phyloP scores from a whole-genome alignment of 2,113 vertebrate genomes.

The Poecile atricapillus region DNA sequence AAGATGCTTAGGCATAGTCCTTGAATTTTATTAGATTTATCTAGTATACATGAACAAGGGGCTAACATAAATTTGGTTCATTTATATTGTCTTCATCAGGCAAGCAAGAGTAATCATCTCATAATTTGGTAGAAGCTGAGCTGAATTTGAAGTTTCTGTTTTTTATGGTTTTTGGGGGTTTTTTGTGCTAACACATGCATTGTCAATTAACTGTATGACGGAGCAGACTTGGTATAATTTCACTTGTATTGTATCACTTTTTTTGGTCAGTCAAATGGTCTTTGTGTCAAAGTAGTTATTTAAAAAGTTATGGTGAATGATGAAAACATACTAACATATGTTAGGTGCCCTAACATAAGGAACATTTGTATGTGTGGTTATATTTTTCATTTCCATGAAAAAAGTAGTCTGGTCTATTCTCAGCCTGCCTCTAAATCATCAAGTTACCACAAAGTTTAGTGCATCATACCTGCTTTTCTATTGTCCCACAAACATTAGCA shows the following conservation, averaged over 20 bases:
- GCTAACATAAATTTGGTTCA: background rate
- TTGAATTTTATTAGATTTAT: background rate
- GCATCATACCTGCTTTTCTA: accelerated
- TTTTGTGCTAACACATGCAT: background rate
- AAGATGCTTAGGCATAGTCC: background rate
- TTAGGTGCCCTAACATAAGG: background rate
- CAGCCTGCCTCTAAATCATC: background rate
- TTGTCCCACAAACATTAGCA: background rate
- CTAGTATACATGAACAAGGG: background rate
- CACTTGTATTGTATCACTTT: background rate
- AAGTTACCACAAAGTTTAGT: background rate
- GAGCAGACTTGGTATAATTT: background rate
- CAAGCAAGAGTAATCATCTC: background rate
- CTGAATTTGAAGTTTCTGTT: background rate
- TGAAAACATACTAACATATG: background rate
- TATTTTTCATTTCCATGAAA: background rate
- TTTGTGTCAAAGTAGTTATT: background rate
- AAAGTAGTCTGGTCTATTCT: background rate
- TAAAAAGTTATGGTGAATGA: background rate
- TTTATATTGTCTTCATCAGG: background rate
- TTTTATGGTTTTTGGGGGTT: background rate
- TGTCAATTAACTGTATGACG: background rate
- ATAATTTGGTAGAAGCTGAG: background rate
- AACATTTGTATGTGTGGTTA: accelerated
- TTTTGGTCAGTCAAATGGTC: background rate